phyloP scores from a whole-genome alignment of 2,797 vertebrate species.

The Gymnoscopelus microlampas region DNA sequence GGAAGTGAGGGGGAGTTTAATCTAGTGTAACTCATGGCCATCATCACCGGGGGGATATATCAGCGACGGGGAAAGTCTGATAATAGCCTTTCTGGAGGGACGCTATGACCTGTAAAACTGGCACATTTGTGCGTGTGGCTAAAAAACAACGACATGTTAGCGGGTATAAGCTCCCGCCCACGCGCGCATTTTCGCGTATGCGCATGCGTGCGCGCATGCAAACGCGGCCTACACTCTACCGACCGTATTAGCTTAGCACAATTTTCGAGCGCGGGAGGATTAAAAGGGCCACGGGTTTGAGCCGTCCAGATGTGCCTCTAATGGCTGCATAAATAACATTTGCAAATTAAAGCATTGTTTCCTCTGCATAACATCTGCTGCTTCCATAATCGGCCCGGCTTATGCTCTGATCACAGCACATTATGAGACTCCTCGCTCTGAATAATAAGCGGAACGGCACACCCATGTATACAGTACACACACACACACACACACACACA shows the following conservation, averaged over 20 bases:
- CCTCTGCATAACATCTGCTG: constrained; percentile 69
- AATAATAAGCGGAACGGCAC: not conserved
- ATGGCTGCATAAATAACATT: constrained; percentile 58
- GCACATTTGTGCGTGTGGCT: not conserved
- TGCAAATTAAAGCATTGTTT: constrained; percentile 62
- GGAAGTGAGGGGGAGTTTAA: constrained; percentile 53
- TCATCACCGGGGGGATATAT: constrained; percentile 44
- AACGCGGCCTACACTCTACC: too few species aligned
- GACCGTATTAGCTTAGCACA: too few species aligned
- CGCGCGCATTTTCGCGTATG: too few species aligned
- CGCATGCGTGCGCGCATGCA: too few species aligned
- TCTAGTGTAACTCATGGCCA: constrained; percentile 53
- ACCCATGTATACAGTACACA: not conserved
- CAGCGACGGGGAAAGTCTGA: constrained; percentile 21
- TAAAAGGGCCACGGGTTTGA: constrained; percentile 42
- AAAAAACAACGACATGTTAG: too few species aligned
- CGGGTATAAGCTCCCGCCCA: too few species aligned
- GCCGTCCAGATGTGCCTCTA: constrained; percentile 63
- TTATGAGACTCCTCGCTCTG: constrained; percentile 49
- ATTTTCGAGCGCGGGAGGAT: not conserved
- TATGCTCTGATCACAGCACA: constrained; percentile 65
- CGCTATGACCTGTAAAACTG: constrained; percentile 49
- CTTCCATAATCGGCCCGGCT: constrained; percentile 60
- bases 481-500: constrained; percentile 20
- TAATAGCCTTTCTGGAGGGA: constrained; percentile 48